Base-by-base conservation (phyloP, 2,888 invertebrate genomes). In the Terebella lapidaria region DNA sequence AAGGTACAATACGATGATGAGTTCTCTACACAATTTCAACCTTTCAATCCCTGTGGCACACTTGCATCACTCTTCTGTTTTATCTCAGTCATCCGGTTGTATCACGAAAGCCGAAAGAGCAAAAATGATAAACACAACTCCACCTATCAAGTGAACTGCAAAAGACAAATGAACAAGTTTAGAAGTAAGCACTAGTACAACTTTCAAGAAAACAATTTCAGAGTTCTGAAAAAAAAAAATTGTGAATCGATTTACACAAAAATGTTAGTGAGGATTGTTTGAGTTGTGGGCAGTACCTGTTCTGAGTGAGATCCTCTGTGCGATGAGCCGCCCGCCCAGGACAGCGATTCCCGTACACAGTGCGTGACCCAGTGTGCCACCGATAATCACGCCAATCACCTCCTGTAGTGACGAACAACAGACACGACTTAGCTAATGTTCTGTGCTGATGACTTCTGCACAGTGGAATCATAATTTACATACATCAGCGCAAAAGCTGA, bases 331-430 rank as follows among this genome's bases (percentile, higher is more conserved):
- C 0, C 99, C 99, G 45, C 96, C 96, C 69, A 99, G 84, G 58
- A 99, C 97, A 67, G 99, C 99, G 70, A 99, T 83, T 1, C 95
- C 95, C 18, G 99, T 99, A 81, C 99, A 99, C 60, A 97, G 83
- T 15, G 91, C 89, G 83, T 99, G 99, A 0, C 99, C 99, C 61
- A 94, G 81, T 62, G 93, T 85, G 45, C 96, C 97, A 22, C 99
- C 99, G 22, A 94, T 82, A 63, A 94, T 91, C 0, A 99, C 96
- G 57, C 97, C 99, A 70, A 89, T 86, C 1, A 93, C 89, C 84
- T 96, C 88, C 87, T 87, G 69, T 20, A 35, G 5, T 15, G 10
- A 35, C 42, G n/a, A 35, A 35, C n/a, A n/a, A n/a, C n/a, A n/a
- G n/a, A n/a, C 42, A 35, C 42, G n/a, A n/a, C n/a, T n/a, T n/a